A percentile compares a stretch with the other conserved stretches of the same genome.
Evolutionary conservation across 2,888 invertebrate species (phyloP).

Genomic region (Micropterix aruncella): DNA sequence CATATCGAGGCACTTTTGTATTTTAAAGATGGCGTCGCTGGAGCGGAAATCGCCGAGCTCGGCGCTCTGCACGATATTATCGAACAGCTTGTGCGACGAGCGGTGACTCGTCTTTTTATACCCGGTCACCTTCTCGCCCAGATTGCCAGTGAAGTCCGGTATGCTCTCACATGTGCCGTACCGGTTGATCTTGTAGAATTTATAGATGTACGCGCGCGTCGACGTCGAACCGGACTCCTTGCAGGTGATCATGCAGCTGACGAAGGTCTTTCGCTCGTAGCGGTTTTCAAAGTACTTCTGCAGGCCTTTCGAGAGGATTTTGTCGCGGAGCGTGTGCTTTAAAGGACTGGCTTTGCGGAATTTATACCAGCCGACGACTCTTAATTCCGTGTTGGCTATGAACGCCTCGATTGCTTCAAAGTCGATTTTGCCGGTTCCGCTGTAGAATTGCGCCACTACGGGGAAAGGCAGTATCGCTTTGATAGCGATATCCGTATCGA

Average conservation of each 20-base stretch:
- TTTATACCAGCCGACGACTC: constrained; percentile 56
- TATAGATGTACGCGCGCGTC: constrained; percentile 47
- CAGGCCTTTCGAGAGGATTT: constrained; percentile 46
- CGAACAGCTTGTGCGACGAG: constrained; percentile 26
- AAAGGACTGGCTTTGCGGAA: constrained; percentile 39
- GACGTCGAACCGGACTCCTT: constrained; percentile 34
- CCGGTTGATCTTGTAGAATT: constrained; percentile 43
- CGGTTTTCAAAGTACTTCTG: constrained; percentile 39
- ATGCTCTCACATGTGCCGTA: constrained; percentile 38
- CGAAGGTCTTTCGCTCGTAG: constrained; percentile 42
- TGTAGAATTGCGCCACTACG: constrained; percentile 39
- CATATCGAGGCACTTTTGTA: constrained; percentile 30
- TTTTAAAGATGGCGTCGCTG: constrained; percentile 28
- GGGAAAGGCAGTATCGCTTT: constrained; percentile 46
- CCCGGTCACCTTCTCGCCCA: constrained; percentile 34
- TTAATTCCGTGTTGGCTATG: constrained; percentile 34
- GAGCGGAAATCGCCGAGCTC: constrained; percentile 25
- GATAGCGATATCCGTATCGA: constrained; percentile 45
- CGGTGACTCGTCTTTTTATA: constrained; percentile 25
- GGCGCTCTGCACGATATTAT: constrained; percentile 28
- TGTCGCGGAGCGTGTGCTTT: constrained; percentile 46
- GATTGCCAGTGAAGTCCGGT: constrained; percentile 37
- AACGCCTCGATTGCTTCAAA: constrained; percentile 36
- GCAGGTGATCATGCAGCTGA: constrained; percentile 43
- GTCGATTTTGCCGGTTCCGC: constrained; percentile 41